phyloP scores from a whole-genome alignment of 2,113 vertebrate species.

The Prolemur simus region DNA sequence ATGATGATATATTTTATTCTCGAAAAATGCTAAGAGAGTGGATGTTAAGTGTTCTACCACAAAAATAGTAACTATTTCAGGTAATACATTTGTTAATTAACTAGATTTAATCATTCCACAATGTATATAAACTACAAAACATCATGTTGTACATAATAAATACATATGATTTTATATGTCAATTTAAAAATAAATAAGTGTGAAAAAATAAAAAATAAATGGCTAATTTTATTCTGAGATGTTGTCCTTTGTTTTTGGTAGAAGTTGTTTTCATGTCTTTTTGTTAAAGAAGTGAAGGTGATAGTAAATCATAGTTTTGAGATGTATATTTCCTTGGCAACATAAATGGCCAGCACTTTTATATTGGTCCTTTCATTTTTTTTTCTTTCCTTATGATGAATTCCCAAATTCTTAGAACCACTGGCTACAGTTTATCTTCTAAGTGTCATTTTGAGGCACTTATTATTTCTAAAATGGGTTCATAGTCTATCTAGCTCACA shows the following conservation, averaged over 20 bases:
- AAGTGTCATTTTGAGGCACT: not conserved
- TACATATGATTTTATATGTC: not conserved
- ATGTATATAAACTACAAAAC: not conserved
- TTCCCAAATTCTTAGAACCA: not conserved
- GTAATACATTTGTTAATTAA: not conserved
- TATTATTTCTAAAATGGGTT: not conserved
- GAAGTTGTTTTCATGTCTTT: not conserved
- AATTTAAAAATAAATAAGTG: not conserved
- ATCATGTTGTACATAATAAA: not conserved
- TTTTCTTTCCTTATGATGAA: not conserved
- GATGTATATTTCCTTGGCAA: not conserved
- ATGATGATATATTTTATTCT: not conserved
- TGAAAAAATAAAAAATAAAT: not conserved
- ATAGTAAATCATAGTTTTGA: not conserved
- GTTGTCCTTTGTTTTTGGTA: not conserved
- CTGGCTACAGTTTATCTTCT: not conserved
- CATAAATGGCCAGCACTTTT: not conserved
- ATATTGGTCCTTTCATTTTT: not conserved
- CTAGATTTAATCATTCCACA: not conserved
- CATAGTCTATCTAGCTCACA: too few species aligned
- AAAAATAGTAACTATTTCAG: not conserved
- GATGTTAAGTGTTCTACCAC: not conserved
- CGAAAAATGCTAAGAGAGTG: not conserved
- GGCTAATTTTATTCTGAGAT: not conserved
- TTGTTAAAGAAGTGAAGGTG: not conserved